Percentiles rank a stretch among this genome's conserved stretches.
Evolutionary conservation across 2,113 vertebrate species (phyloP).

Genomic region (Naja naja): DNA sequence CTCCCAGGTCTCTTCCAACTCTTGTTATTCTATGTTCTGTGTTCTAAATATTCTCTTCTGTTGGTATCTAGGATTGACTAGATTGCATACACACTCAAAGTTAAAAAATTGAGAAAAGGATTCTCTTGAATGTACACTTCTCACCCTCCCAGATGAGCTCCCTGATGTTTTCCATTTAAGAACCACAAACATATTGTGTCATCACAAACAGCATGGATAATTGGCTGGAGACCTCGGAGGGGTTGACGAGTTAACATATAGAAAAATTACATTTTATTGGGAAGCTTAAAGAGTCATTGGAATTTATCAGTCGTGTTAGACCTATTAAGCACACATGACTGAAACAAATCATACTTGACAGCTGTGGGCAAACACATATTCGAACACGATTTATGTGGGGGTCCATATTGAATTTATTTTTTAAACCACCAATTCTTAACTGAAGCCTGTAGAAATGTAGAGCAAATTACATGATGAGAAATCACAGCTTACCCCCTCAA

Average conservation of each 20-base stretch:
- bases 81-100: neutral
- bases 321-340: neutral
- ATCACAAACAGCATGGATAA: slow-evolving; percentile 30
- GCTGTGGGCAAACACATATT: neutral
- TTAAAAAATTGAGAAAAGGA: neutral
- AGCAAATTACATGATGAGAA: neutral
- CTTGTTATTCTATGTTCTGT: no score
- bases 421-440: neutral
- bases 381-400: neutral
- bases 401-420: neutral
- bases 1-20: neutral
- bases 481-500: neutral
- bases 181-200: neutral
- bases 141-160: neutral
- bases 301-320: neutral
- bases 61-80: neutral
- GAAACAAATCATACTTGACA: neutral
- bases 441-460: neutral
- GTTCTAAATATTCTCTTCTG: neutral
- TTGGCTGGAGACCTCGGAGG: slow-evolving; percentile 32
- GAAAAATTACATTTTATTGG: neutral
- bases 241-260: neutral
- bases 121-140: neutral
- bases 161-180: neutral
- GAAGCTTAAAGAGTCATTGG: neutral